Conservation (phyloP, 2,113 vertebrate species). For the Chlamydotis undulata region DNA sequence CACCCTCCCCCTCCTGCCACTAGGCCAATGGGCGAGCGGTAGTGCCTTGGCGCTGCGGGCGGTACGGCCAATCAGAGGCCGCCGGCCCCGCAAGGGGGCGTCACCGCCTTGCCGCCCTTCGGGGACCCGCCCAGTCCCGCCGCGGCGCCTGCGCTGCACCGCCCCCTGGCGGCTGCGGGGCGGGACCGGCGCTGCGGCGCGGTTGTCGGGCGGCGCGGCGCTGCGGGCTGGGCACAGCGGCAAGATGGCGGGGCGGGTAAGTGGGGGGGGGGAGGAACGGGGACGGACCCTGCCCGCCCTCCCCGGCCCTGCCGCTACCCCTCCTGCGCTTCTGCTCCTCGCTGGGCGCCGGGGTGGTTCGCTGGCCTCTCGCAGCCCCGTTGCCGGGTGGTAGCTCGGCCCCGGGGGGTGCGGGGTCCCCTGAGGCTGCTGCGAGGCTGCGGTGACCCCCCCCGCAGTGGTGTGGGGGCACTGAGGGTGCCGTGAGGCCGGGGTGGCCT, state of each 20-base stretch:
- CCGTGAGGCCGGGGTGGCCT: not conserved
- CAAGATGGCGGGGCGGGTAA: conserved; percentile 62
- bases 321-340: not conserved
- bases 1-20: fast-evolving
- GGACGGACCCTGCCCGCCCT: not conserved
- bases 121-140: not conserved
- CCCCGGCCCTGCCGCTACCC: not conserved
- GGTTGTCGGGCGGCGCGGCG: not conserved
- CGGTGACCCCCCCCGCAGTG: too few relatives aligned
- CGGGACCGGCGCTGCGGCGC: not conserved
- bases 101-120: too few relatives aligned
- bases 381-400: not conserved
- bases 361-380: too few relatives aligned
- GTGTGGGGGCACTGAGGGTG: too few relatives aligned
- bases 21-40: too few relatives aligned
- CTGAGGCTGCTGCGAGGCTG: not conserved
- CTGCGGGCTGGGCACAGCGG: not conserved
- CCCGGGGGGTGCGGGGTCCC: too few relatives aligned
- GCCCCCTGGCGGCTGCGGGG: conserved; percentile 1
- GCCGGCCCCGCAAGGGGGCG: too few relatives aligned
- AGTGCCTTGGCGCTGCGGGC: too few relatives aligned
- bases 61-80: fast-evolving
- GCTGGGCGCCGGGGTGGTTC: not conserved
- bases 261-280: not conserved
- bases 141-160: not conserved